Conservation (phyloP, 2,888 invertebrate genomes). For the Zonitis immaculata region DNA sequence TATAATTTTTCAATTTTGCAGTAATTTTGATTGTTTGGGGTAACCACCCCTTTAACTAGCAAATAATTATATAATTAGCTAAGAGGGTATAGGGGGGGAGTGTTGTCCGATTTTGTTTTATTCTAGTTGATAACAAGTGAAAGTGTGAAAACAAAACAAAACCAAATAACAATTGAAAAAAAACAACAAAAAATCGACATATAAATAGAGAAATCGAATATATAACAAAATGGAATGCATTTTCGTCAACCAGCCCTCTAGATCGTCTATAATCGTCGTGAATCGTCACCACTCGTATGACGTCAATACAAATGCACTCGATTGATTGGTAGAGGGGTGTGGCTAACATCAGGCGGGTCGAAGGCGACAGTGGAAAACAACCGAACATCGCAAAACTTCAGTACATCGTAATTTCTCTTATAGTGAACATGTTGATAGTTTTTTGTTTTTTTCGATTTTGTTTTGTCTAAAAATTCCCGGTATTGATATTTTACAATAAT, state of each 20-base stretch:
- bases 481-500: neutral
- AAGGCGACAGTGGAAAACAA: constrained; percentile 34
- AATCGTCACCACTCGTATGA: constrained; percentile 35
- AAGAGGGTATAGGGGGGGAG: too few species aligned
- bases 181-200: constrained; percentile 6
- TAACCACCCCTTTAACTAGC: too few species aligned
- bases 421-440: constrained; percentile 33
- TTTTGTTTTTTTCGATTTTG: constrained; percentile 27
- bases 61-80: too few species aligned
- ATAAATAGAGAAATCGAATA: constrained; percentile 14
- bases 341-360: constrained; percentile 40
- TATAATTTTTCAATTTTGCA: too few species aligned
- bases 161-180: neutral
- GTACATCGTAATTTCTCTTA: constrained; percentile 34
- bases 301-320: constrained; percentile 35
- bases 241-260: constrained; percentile 17
- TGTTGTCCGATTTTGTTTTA: too few species aligned
- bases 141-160: neutral
- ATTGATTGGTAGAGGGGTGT: constrained; percentile 42
- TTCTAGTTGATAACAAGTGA: too few species aligned
- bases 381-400: constrained; percentile 33
- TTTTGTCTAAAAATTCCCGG: neutral
- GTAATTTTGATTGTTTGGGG: too few species aligned
- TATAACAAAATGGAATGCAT: constrained; percentile 45
- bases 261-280: constrained; percentile 18